A percentile compares a stretch with the other conserved stretches of the same genome.
These are phyloP conservation scores for Phenacoccus solenopsis DNA, from an alignment of 1,140 invertebrate species.

Conservation along the genomic window DNA sequence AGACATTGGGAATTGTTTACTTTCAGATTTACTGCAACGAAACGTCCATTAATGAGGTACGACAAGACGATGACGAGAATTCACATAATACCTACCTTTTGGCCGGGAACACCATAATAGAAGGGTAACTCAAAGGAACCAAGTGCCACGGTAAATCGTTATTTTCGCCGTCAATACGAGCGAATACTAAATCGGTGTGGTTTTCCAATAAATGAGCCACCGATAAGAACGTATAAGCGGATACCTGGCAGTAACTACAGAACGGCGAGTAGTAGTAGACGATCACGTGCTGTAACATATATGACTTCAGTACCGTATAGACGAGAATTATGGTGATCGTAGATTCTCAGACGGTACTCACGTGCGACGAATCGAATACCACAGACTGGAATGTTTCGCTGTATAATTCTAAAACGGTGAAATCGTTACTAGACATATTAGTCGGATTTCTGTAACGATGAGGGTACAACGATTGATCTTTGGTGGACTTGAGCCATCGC, in stretches of 20 bases:
- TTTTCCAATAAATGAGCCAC: constrained; percentile 47
- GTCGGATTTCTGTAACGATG: neutral
- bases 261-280: constrained; percentile 54
- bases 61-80: too few species aligned
- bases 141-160: constrained; percentile 74
- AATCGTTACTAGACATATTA: neutral
- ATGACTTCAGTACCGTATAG: constrained; percentile 20
- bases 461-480: neutral
- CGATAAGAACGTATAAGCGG: constrained; percentile 48
- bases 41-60: too few species aligned
- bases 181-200: constrained; percentile 44
- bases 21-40: constrained; percentile 57
- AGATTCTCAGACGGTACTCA: constrained; percentile 9
- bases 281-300: constrained; percentile 47
- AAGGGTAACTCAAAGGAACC: constrained; percentile 57
- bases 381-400: constrained; percentile 21
- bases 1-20: constrained; percentile 49
- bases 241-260: constrained; percentile 57
- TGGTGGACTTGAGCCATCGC: neutral
- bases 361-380: constrained; percentile 21
- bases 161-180: constrained; percentile 59
- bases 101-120: constrained; percentile 58
- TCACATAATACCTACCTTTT: constrained; percentile 38
- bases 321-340: too few species aligned
- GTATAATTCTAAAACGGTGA: constrained; percentile 21